These are phyloP conservation scores for Eutrigla gurnardus DNA, from an alignment of 2,797 vertebrate species.

Conservation along the genomic window DNA sequence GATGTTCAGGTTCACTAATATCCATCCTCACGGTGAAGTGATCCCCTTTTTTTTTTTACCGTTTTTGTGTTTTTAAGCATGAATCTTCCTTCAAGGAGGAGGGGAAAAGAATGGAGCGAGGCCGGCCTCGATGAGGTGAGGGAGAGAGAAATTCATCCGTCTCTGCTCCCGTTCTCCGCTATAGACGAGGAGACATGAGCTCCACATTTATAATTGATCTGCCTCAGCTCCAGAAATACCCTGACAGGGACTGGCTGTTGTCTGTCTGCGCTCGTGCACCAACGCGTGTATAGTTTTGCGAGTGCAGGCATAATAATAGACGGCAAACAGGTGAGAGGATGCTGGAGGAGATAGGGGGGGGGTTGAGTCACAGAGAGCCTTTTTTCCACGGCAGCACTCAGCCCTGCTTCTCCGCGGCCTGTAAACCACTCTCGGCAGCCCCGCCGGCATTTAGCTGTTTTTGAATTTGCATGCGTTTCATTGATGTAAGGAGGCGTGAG, in stretches of 20 bases:
- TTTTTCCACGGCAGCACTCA: conserved; percentile 39
- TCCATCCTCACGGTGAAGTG: conserved; percentile 10
- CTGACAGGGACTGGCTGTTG: conserved; percentile 47
- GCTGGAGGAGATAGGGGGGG: conserved; percentile 12
- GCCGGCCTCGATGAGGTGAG: conserved; percentile 35
- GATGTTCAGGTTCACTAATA: conserved; percentile 12
- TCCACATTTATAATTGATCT: conserved; percentile 77
- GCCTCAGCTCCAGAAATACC: conserved; percentile 72
- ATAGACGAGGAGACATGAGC: conserved; percentile 58
- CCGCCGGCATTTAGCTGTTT: conserved; percentile 25
- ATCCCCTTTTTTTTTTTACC: conserved; percentile 21
- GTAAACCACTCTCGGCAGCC: conserved; percentile 37
- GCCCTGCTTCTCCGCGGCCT: conserved; percentile 27
- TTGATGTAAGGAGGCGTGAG: conserved; percentile 53
- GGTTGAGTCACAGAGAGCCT: conserved; percentile 49
- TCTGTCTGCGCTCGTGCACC: not conserved
- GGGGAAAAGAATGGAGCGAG: not conserved
- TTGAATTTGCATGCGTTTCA: conserved; percentile 52
- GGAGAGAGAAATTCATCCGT: conserved; percentile 42
- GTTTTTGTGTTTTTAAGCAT: conserved; percentile 38
- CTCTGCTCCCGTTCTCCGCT: conserved; percentile 45
- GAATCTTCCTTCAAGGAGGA: conserved; percentile 39
- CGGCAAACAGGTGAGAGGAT: conserved; percentile 69
- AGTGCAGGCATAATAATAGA: conserved; percentile 59
- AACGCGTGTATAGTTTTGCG: conserved; percentile 21